phyloP scores from a whole-genome alignment of 2,797 vertebrate genomes.

The Macropus fuliginosus region DNA sequence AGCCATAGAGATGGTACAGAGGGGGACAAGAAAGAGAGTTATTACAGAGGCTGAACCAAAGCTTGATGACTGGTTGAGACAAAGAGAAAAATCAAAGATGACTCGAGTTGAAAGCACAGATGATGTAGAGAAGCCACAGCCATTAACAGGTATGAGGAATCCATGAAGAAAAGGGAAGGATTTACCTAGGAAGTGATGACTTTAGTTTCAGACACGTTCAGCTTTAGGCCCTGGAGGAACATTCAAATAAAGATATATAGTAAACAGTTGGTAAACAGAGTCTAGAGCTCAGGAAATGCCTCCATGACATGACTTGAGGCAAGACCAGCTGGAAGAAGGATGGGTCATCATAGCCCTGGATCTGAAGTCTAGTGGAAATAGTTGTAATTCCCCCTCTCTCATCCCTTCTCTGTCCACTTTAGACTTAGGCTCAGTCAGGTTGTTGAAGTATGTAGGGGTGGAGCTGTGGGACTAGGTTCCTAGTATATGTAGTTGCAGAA shows the following conservation, averaged over 20 bases:
- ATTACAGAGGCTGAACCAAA: slow-evolving; percentile 17
- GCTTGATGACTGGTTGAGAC: neutral
- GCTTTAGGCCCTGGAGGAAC: neutral
- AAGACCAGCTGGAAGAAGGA: neutral
- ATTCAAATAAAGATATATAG: neutral
- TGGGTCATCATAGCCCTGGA: neutral
- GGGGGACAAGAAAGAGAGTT: neutral
- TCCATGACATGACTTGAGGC: neutral
- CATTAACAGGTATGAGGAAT: neutral
- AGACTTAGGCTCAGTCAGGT: neutral
- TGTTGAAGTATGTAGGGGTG: neutral
- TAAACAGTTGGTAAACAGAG: neutral
- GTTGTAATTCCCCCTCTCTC: neutral
- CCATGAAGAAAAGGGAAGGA: neutral
- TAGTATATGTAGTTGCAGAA: neutral
- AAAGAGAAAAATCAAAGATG: neutral
- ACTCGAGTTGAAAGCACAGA: neutral
- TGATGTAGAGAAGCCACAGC: neutral
- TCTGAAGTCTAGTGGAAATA: neutral
- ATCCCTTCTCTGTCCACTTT: neutral
- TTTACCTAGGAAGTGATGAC: too few relatives aligned
- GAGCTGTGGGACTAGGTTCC: neutral
- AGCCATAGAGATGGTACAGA: neutral
- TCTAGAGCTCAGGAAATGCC: neutral
- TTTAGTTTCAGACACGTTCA: too few relatives aligned